Percentiles rank a stretch among this genome's conserved stretches.
Conservation (phyloP, 2,113 vertebrate genomes). For the Nestor notabilis region DNA sequence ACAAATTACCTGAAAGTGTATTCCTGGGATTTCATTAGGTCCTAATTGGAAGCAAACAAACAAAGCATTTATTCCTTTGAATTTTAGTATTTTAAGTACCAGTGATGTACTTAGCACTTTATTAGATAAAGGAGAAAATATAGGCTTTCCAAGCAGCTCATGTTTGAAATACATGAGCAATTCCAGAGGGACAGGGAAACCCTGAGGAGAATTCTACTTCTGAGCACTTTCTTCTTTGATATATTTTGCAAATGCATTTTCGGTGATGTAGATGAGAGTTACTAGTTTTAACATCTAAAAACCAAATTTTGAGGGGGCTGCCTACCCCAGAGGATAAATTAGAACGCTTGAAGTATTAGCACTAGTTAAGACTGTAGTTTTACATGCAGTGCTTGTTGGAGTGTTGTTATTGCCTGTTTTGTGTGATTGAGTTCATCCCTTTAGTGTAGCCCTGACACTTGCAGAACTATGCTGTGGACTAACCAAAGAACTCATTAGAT, state of each 20-base stretch:
- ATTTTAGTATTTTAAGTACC: not conserved
- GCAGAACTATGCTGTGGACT: not conserved
- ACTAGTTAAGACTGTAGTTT: not conserved
- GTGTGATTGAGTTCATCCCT: not conserved
- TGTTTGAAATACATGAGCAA: not conserved
- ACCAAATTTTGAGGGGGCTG: not conserved
- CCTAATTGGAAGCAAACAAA: conserved; percentile 43
- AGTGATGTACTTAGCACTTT: not conserved
- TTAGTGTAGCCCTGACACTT: not conserved
- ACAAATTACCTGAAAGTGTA: not conserved
- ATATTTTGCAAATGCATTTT: not conserved
- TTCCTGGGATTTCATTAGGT: conserved; percentile 46
- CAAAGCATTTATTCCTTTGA: conserved; percentile 9
- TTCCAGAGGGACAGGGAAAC: not conserved
- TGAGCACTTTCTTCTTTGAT: conserved; percentile 27
- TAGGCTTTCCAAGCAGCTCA: not conserved
- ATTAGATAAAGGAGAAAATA: not conserved
- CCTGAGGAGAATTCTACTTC: conserved; percentile 30
- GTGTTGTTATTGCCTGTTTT: not conserved
- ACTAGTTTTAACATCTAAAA: conserved; percentile 4
- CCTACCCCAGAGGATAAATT: conserved; percentile 31
- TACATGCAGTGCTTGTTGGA: not conserved
- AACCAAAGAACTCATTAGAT: not conserved
- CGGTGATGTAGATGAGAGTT: conserved; percentile 1
- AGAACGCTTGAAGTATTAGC: not conserved